A percentile compares a stretch with the other conserved stretches of the same genome.
Evolutionary conservation across 2,888 invertebrate species (phyloP).

Genomic region (Meiosimyza decipiens): DNA sequence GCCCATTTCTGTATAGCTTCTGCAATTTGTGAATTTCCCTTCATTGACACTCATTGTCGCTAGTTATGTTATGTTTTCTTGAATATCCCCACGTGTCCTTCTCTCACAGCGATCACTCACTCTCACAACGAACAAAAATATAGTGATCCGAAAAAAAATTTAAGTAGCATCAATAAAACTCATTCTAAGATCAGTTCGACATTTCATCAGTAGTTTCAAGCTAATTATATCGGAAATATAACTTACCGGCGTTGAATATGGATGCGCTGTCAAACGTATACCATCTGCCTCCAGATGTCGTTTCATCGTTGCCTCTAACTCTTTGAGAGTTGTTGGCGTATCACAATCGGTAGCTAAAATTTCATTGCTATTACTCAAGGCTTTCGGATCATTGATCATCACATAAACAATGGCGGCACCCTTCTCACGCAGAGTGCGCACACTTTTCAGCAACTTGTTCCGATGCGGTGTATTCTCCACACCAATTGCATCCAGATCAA

Average conservation of each 20-base stretch:
- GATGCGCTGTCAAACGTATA: conserved; percentile 86
- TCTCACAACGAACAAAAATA: too few species aligned
- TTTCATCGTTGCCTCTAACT: conserved; percentile 81
- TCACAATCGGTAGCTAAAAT: conserved; percentile 65
- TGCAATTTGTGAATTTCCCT: too few species aligned
- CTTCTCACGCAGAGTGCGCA: conserved; percentile 86
- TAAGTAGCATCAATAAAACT: too few species aligned
- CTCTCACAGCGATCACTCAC: too few species aligned
- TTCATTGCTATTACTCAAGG: conserved; percentile 70
- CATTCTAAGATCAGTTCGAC: too few species aligned
- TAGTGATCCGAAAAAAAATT: too few species aligned
- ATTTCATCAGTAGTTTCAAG: too few species aligned
- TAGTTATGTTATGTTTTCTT: too few species aligned
- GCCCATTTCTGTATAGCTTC: too few species aligned
- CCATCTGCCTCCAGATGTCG: conserved; percentile 89
- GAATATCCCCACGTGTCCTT: too few species aligned
- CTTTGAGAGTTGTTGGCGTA: conserved; percentile 66
- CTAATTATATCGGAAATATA: not conserved
- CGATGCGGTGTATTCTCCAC: conserved; percentile 87
- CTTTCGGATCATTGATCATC: conserved; percentile 82
- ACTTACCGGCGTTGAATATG: conserved; percentile 93
- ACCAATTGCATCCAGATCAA: conserved; percentile 94
- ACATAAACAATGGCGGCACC: conserved; percentile 95
- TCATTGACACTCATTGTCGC: too few species aligned
- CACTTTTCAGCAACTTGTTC: conserved; percentile 83